Conservation (phyloP, 2,888 invertebrate genomes). For the Acrobasis repandana region DNA sequence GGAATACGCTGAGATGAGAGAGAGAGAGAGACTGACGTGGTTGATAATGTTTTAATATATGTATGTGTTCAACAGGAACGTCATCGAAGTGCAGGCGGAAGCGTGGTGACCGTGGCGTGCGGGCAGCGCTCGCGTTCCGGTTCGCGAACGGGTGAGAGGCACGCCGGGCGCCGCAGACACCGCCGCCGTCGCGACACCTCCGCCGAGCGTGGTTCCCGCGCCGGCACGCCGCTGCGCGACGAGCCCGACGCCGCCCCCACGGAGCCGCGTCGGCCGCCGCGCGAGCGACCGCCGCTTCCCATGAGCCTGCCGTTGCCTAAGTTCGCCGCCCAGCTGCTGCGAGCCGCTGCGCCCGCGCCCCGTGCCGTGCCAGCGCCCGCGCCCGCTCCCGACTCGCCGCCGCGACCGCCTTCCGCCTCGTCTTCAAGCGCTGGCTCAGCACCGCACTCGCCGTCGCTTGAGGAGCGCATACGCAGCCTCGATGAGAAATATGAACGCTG, state of each 20-base stretch:
- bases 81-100: conserved; percentile 46
- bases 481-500: conserved; percentile 97
- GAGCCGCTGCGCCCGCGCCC: conserved; percentile 76
- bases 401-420: conserved; percentile 87
- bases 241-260: conserved; percentile 88
- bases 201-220: conserved; percentile 86
- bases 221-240: conserved; percentile 93
- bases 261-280: conserved; percentile 88
- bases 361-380: conserved; percentile 67
- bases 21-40: too few species aligned
- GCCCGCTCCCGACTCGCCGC: conserved; percentile 86
- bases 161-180: conserved; percentile 73
- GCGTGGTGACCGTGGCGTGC: conserved; percentile 12
- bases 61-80: neutral
- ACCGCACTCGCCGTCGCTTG: conserved; percentile 89
- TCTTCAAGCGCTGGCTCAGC: conserved; percentile 89
- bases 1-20: too few species aligned
- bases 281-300: conserved; percentile 85
- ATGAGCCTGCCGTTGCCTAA: conserved; percentile 93
- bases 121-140: conserved; percentile 59
- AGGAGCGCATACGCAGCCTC: conserved; percentile 94
- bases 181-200: conserved; percentile 76
- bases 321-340: conserved; percentile 89
- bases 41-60: too few species aligned
- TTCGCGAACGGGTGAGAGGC: conserved; percentile 57